These are phyloP conservation scores for Meteorus cinctellus DNA, from an alignment of 2,888 invertebrate genomes.

Conservation along the genomic window DNA sequence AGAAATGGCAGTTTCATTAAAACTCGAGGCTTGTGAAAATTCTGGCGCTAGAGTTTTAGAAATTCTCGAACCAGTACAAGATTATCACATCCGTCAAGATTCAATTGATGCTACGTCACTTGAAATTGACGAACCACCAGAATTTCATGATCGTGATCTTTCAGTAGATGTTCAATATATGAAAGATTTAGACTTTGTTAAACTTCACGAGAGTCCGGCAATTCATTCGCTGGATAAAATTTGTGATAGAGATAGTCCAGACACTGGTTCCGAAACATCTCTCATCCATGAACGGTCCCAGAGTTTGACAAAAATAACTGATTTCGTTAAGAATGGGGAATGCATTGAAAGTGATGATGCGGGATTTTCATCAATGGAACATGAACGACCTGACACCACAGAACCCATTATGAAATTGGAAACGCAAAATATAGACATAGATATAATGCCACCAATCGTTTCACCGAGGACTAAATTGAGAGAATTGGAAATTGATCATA, in stretches of 20 bases:
- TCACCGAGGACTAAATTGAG: constrained; percentile 65
- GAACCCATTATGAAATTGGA: constrained; percentile 26
- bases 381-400: constrained; percentile 41
- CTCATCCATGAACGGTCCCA: constrained; percentile 32
- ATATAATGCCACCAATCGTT: constrained; percentile 65
- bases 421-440: constrained; percentile 52
- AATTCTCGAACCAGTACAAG: constrained; percentile 61
- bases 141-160: constrained; percentile 48
- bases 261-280: constrained; percentile 60
- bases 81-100: constrained; percentile 61
- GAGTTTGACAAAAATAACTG: constrained; percentile 17
- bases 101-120: constrained; percentile 66
- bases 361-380: constrained; percentile 43
- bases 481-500: constrained; percentile 67
- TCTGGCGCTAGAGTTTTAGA: constrained; percentile 64
- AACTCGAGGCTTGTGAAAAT: constrained; percentile 52
- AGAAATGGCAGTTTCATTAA: constrained; percentile 42
- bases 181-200: constrained; percentile 45
- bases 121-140: constrained; percentile 62
- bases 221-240: constrained; percentile 64
- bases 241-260: constrained; percentile 63
- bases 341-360: constrained; percentile 39
- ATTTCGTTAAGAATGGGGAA: constrained; percentile 16
- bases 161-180: constrained; percentile 43
- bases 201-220: constrained; percentile 62